These are phyloP conservation scores for Sphyrna mokarran DNA, from an alignment of 2,113 vertebrate genomes.

Conservation along the genomic window DNA sequence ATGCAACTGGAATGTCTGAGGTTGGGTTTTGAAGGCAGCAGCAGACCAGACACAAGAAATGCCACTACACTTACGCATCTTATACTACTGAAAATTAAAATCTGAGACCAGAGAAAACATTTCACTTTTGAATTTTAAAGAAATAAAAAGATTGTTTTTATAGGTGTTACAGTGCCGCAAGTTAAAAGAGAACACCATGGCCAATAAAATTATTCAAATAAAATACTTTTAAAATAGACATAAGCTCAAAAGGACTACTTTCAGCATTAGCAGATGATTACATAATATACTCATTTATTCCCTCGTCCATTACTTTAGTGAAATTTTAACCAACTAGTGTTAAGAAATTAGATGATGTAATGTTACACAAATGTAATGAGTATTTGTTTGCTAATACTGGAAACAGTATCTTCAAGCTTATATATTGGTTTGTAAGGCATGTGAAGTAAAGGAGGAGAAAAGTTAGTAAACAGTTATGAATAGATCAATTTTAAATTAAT, in stretches of 20 bases:
- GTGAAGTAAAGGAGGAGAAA: background rate
- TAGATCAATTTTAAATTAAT: background rate
- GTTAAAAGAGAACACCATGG: background rate
- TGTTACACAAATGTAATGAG: background rate
- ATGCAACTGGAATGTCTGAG: constrained; percentile 14
- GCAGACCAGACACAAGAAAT: constrained; percentile 21
- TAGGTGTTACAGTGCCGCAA: background rate
- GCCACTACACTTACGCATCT: background rate
- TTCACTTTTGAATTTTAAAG: background rate
- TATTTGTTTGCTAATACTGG: background rate
- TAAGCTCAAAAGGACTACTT: background rate
- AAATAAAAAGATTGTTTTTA: background rate
- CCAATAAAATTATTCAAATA: background rate
- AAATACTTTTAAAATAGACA: background rate
- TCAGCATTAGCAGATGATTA: background rate
- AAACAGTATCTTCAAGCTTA: background rate
- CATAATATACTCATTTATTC: background rate
- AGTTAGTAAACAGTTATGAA: background rate
- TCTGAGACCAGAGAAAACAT: background rate
- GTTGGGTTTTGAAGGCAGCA: background rate
- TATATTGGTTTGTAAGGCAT: background rate
- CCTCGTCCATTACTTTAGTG: background rate
- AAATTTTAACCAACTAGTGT: background rate
- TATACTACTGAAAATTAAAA: constrained; percentile 8
- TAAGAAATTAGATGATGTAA: background rate